Base-by-base conservation (phyloP, 2,888 invertebrate species). In the Campopleginae sp. region DNA sequence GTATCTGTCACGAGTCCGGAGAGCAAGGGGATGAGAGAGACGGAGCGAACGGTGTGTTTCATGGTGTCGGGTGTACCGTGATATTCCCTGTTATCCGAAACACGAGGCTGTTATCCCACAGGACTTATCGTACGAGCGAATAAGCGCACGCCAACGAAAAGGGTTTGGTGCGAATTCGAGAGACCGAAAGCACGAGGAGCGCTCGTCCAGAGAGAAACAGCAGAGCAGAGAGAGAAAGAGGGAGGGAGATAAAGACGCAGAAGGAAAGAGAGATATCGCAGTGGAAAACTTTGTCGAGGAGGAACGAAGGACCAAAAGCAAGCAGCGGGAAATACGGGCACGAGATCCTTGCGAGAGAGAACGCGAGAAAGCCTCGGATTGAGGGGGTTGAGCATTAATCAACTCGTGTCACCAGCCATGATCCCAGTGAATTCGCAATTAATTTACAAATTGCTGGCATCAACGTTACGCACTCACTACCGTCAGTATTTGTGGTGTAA, bases 11-110 rank as follows among this genome's bases (percentile, higher is more conserved):
- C 84, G 82, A 84, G 82, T 70, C 82, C 81, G 87, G 75, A 78
- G 84, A 66, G 77, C 19, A 63, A 46, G 63, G 63, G 75, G 7
- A 31, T 44, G 23, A 79, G 38, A 33, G 19, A 33, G 51, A 77
- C 31, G 3, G 54, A 77, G 70, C 17, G 51, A 82, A 82, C 80
- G 87, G 85, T 86, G 86, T 86, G 84, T 88, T 88, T 86, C 86
- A 84, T 71, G 90, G 91, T 89, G 91, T 91, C 91, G 90, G 89
- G 90, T 91, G 88, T 90, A 90, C 89, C 89, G 91, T 91, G 92
- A 93, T 92, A 93, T 92, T 91, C 93, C 90, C 91, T 91, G 93
- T 93, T 93, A 93, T 93, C 92, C 92, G 93, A 92, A 93, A 92
- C 93, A 91, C 92, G 91, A 90, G 91, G 91, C 90, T 91, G 93